phyloP scores from a whole-genome alignment of 92 coral and sea anemone genomes.

The Epizoanthus stellaris region DNA sequence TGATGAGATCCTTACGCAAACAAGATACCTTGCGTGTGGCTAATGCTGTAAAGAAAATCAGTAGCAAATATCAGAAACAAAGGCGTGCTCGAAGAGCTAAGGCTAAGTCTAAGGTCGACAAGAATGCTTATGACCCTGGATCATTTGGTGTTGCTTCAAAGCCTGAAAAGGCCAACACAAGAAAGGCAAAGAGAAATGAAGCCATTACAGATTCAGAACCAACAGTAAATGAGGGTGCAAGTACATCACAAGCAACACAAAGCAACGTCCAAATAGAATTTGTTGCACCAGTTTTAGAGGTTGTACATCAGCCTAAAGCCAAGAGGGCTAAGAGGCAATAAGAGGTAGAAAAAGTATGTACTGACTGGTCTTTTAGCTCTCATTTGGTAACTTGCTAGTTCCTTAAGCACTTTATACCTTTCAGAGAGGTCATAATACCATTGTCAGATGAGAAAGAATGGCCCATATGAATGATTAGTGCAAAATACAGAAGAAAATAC shows the following conservation, averaged over 20 bases:
- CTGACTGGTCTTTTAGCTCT: background rate
- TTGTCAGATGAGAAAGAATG: background rate
- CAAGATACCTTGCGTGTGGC: conserved; percentile 47
- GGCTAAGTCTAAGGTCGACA: conserved; percentile 40
- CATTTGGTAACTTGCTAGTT: conserved; percentile 25
- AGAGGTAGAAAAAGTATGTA: background rate
- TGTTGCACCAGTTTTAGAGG: conserved; percentile 25
- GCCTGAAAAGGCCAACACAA: conserved; percentile 47
- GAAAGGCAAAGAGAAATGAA: conserved; percentile 11
- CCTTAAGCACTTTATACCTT: conserved; percentile 20
- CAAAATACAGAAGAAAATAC: conserved; percentile 21
- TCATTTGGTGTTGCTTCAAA: conserved; percentile 58
- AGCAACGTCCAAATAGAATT: conserved; percentile 17
- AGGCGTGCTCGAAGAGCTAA: conserved; percentile 56
- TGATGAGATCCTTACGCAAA: conserved; percentile 53
- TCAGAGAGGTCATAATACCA: background rate
- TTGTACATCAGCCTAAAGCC: conserved; percentile 22
- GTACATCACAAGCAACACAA: conserved; percentile 13
- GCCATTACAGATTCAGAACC: conserved; percentile 7
- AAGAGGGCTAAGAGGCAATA: conserved; percentile 18
- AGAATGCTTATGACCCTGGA: conserved; percentile 49
- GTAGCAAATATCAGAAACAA: conserved; percentile 44
- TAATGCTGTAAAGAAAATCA: conserved; percentile 62
- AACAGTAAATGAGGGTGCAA: conserved; percentile 16
- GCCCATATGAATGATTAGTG: conserved; percentile 16